Base-by-base conservation (phyloP, 2,113 vertebrate species). In the Strix aluco region DNA sequence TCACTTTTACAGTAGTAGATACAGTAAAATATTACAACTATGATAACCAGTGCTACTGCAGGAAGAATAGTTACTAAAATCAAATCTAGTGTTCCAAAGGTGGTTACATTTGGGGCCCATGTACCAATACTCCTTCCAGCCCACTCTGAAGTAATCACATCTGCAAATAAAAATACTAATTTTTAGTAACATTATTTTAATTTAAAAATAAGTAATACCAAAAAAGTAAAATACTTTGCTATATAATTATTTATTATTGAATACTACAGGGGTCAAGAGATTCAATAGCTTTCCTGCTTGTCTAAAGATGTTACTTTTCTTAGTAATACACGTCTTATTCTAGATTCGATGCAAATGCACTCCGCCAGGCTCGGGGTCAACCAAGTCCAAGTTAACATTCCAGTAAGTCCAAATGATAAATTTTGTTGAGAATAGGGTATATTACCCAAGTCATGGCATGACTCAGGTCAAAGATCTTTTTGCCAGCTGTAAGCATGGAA, bases 111-210 rank as follows among this genome's bases (percentile, higher is more conserved):
- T 98, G 58, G 90, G 36, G 2, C 97, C 98, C 96, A 97, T 90
- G 79, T 98, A 98, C 97, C 97, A 98, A 34, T 97, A 98, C 27
- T 97, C 94, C 92, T 71, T 47, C 95, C 95, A 98, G 25, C 13
- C 75, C 8, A 65, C 58, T 96, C 71, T 97, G 92, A 54, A 98
- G 84, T 97, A 92, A 58, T 90, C 54, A 85, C 97, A 98, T 34
- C 98, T 98, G 67, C 15, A 84, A 78, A 90, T 26, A 82, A 69
- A 96, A 95, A 95, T 70, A 44, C 2, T 72, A n/a, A 3, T n/a
- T 55, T 55, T 88, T 42, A 81, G 51, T 34, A 81, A 73, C 15
- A 52, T 34, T 29, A 67, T 61, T 87, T 46, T 58, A 32, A 78
- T 58, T 80, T 32, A 46, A 85, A 97, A 84, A 67, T 79, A 88